Percentiles rank a stretch among this genome's conserved stretches.
Evolutionary conservation across 2,888 invertebrate species (phyloP).

Genomic region (Hydrotaea diabolus): DNA sequence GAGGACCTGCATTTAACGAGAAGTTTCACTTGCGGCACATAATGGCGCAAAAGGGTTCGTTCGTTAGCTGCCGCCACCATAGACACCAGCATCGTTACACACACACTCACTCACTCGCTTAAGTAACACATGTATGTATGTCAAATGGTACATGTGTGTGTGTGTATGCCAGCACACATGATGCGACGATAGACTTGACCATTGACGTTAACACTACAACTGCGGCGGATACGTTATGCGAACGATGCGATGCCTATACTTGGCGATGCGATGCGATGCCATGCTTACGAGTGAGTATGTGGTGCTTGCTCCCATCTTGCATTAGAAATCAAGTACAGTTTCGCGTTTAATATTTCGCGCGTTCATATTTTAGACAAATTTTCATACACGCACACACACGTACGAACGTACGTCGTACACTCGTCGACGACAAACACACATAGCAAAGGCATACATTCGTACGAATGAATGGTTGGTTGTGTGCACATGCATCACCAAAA

Average conservation of each 20-base stretch:
- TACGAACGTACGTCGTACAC: not conserved
- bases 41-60: conserved; percentile 62
- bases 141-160: not conserved
- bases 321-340: conserved; percentile 70
- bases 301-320: conserved; percentile 59
- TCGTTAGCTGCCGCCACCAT: conserved; percentile 72
- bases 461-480: conserved; percentile 11
- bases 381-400: conserved; percentile 25
- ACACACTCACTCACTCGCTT: conserved; percentile 6
- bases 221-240: not conserved
- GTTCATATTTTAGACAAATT: conserved; percentile 67
- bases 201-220: conserved; percentile 37
- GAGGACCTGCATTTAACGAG: conserved; percentile 68
- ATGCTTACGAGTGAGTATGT: conserved; percentile 1
- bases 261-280: conserved; percentile 10
- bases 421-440: not conserved
- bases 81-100: conserved; percentile 64
- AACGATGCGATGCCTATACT: conserved; percentile 45
- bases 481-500: conserved; percentile 24
- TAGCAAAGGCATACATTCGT: not conserved
- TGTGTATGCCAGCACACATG: not conserved
- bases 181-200: conserved; percentile 40
- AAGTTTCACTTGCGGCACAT: conserved; percentile 68
- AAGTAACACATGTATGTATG: conserved; percentile 22
- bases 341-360: conserved; percentile 74